These are phyloP conservation scores for Zaprionus lachaisei DNA, from an alignment of 1,140 invertebrate genomes.

Conservation along the genomic window DNA sequence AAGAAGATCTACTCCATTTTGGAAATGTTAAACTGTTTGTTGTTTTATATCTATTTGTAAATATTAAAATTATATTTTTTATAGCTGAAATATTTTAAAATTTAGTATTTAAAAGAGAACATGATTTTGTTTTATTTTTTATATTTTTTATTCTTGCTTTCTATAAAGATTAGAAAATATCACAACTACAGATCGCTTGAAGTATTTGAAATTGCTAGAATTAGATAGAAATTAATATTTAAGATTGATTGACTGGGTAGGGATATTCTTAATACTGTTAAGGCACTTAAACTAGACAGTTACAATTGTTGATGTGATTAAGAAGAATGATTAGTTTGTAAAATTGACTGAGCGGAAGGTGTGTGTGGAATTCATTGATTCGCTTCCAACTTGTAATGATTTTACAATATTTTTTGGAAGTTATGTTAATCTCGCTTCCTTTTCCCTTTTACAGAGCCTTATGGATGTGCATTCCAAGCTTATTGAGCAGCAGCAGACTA, in stretches of 20 bases:
- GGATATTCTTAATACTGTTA: neutral
- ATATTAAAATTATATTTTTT: neutral
- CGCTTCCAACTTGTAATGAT: neutral
- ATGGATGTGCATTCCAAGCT: slow-evolving; percentile 79
- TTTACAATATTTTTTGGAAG: neutral
- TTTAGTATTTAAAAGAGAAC: neutral
- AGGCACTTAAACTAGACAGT: neutral
- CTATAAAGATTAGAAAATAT: neutral
- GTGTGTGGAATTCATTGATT: neutral
- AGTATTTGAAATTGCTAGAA: neutral
- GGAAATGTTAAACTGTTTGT: neutral
- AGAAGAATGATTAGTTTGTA: too few relatives aligned
- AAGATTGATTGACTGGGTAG: neutral
- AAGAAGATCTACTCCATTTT: neutral
- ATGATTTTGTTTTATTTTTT: neutral
- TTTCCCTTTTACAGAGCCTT: slow-evolving; percentile 64
- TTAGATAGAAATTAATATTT: neutral
- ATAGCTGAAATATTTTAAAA: neutral
- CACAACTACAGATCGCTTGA: neutral
- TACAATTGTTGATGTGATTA: neutral
- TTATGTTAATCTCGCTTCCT: neutral
- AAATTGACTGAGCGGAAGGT: neutral
- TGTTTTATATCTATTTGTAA: neutral
- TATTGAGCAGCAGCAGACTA: slow-evolving; percentile 64
- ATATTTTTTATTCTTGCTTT: neutral